phyloP scores from a whole-genome alignment of 2,113 vertebrate species.

The Rhea americana region DNA sequence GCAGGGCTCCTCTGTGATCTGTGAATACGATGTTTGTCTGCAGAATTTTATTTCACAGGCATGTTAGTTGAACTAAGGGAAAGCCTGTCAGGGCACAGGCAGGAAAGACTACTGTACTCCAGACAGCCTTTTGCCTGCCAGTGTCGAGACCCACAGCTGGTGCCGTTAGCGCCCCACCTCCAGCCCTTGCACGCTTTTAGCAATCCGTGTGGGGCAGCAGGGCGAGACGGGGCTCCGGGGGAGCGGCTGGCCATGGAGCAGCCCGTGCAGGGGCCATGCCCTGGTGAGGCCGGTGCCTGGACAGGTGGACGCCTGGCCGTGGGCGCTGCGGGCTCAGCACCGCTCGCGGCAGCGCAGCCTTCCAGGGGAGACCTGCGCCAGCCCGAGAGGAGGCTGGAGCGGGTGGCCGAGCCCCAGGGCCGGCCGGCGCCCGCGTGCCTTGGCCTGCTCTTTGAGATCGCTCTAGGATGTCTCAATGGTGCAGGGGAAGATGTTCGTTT shows the following conservation, averaged over 20 bases:
- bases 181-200: accelerated
- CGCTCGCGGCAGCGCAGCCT: not conserved
- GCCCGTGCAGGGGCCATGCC: too few relatives aligned
- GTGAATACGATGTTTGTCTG: accelerated
- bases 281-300: too few relatives aligned
- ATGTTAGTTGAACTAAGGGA: not conserved
- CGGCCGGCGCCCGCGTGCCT: too few relatives aligned
- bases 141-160: accelerated
- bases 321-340: not conserved
- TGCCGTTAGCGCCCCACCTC: too few relatives aligned
- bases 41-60: not conserved
- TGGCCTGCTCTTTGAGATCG: not conserved
- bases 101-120: accelerated
- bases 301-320: too few relatives aligned
- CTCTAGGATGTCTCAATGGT: not conserved
- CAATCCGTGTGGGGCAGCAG: not conserved
- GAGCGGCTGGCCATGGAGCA: not conserved
- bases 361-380: not conserved
- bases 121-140: not conserved
- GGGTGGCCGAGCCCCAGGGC: not conserved
- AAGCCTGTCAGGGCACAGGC: not conserved
- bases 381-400: not conserved
- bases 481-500: not conserved
- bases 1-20: not conserved
- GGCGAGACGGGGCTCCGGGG: not conserved